Conservation (phyloP, 2,797 vertebrate species). For the Molossus molossus region DNA sequence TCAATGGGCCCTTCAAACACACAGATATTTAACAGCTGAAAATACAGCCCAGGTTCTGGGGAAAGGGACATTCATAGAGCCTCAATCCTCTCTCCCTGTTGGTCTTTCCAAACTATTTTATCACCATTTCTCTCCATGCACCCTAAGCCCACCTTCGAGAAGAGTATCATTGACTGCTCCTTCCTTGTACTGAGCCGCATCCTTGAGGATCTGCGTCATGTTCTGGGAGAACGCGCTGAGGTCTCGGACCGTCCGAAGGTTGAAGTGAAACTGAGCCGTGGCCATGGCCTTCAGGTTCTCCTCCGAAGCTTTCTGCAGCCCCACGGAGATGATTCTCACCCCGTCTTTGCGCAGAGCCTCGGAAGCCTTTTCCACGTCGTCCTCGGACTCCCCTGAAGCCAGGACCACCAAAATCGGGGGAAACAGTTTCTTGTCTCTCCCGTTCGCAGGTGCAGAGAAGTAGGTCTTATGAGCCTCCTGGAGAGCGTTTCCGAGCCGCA, state of each 20-base stretch:
- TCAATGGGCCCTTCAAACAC: neutral
- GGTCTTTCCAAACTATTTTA: neutral
- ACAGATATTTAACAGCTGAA: neutral
- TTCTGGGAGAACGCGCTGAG: conserved; percentile 73
- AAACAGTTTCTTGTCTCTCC: conserved; percentile 82
- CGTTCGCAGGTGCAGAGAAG: conserved; percentile 69
- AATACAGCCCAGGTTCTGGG: neutral
- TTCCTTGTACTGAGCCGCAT: conserved; percentile 29
- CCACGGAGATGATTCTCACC: conserved; percentile 87
- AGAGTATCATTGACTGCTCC: neutral
- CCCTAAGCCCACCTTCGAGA: conserved; percentile 70
- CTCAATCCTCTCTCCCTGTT: neutral
- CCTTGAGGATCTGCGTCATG: conserved; percentile 66
- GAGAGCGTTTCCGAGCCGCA: conserved; percentile 83
- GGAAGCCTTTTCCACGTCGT: conserved; percentile 81
- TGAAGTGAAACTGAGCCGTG: conserved; percentile 80
- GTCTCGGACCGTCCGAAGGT: conserved; percentile 66
- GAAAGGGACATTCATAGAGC: neutral
- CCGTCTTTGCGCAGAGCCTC: conserved; percentile 78
- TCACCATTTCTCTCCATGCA: rapidly evolving
- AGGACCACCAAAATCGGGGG: conserved; percentile 87
- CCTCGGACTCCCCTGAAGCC: conserved; percentile 83
- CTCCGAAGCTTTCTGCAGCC: conserved; percentile 79
- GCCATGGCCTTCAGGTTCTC: conserved; percentile 84
- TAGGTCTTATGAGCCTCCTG: conserved; percentile 72